Evolutionary conservation across 2,113 vertebrate genomes (phyloP).

Genomic region (Stomatorhinus ivindoensis): DNA sequence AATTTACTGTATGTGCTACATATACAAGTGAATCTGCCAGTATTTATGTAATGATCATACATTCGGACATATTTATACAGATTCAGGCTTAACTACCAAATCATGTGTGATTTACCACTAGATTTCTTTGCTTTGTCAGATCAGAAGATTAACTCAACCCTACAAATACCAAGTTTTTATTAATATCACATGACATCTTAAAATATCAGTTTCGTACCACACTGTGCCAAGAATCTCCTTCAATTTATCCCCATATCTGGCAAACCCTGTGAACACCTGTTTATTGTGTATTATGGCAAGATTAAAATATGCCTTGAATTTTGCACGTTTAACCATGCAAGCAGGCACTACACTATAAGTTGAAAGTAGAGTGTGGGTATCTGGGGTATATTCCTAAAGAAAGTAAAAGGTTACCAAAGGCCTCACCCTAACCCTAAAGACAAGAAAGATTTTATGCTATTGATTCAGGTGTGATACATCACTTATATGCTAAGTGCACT

Average conservation of each 20-base stretch:
- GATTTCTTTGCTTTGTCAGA: background rate
- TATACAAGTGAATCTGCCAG: background rate
- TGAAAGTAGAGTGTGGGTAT: background rate
- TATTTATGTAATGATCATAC: background rate
- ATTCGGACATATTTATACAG: background rate
- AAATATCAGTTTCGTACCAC: conserved; percentile 35
- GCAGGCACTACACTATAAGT: background rate
- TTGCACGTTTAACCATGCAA: conserved; percentile 40
- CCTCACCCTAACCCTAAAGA: background rate
- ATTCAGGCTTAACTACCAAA: background rate
- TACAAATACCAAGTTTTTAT: conserved; percentile 26
- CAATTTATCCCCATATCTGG: conserved; percentile 45
- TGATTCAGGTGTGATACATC: conserved; percentile 15
- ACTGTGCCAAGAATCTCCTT: conserved; percentile 40
- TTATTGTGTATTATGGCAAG: conserved; percentile 61
- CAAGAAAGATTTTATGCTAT: background rate
- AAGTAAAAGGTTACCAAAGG: background rate
- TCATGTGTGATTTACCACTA: background rate
- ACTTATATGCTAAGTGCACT: background rate
- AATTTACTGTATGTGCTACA: background rate
- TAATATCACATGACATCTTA: background rate
- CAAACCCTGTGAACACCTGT: conserved; percentile 47
- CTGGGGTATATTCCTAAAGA: background rate
- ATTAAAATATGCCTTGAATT: conserved; percentile 67
- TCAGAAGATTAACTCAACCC: conserved; percentile 29